Evolutionary conservation across 2,888 invertebrate genomes (phyloP), one percentile per base, ranked within the genome.

Genomic region (Schizotus pectinicornis): DNA sequence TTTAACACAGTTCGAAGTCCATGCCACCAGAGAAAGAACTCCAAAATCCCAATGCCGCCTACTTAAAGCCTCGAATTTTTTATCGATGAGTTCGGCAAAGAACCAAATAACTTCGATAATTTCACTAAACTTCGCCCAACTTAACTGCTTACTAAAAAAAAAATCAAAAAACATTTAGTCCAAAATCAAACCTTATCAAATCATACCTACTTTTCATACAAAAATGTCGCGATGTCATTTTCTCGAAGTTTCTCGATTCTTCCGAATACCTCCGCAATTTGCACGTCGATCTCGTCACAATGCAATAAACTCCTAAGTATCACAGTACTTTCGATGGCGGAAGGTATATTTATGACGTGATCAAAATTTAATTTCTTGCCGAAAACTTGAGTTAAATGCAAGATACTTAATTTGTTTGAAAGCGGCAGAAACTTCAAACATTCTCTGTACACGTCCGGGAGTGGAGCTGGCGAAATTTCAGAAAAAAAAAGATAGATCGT

Each of bases 31-130:
- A 50, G 87, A 84, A 74, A 93, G 86, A 64, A 89, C 82, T 65
- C 86, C 80, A 73, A 89, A 87, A 81, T 93, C 93, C 92, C 93
- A 92, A 67, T 87, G 84, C 62, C 81, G 77, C 32, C 80, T 64
- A 3, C 79, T 76, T 60, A 76, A 52, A 56, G 57, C 58, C 22
- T 68, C 53, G 35, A 76, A 64, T 35, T 75, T 70, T 33, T 64
- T 46, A 45, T 69, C 61, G 12, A 83, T 74, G 41, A 80, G 66
- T 11, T 67, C 62, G 8, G 74, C 64, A 62, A 81, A 74, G 37
- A 81, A 74, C 56, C 77, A 74, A 55, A 81, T 74, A 7, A 80
- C 74, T 67, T 82, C 80, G 8, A 79, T 71, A 54, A 81, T 77
- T 55, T 77, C 72, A 52, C 79, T 70, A 6, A 76, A 65, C 14